These are phyloP conservation scores for Hermaeophaga mercurialis DNA, from an alignment of 2,888 invertebrate genomes.

Conservation along the genomic window DNA sequence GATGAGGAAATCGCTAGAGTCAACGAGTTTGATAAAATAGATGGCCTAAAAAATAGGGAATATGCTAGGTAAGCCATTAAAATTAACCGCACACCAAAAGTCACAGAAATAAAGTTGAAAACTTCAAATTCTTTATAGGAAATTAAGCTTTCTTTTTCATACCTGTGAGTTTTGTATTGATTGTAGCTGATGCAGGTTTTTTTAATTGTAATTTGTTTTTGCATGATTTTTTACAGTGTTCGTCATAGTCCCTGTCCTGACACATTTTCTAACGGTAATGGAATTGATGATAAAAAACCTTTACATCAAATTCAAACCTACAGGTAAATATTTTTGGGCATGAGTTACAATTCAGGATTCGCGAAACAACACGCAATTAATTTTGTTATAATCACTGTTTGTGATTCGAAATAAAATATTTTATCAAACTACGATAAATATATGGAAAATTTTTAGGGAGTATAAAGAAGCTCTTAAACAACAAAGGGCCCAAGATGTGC, in stretches of 20 bases:
- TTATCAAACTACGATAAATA: too few relatives aligned
- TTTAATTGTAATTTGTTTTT: constrained; percentile 15
- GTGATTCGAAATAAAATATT: too few relatives aligned
- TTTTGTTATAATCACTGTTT: neutral
- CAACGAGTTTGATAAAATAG: constrained; percentile 48
- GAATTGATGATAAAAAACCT: constrained; percentile 69
- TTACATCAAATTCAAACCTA: constrained; percentile 75
- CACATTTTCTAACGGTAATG: constrained; percentile 64
- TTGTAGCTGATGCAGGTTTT: constrained; percentile 7
- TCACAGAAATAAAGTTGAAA: neutral
- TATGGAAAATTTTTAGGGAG: constrained; percentile 73
- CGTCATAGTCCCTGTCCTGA: constrained; percentile 67
- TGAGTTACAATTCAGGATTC: neutral
- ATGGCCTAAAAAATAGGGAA: constrained; percentile 43
- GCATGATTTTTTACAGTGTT: constrained; percentile 47
- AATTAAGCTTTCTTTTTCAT: neutral
- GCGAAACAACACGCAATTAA: neutral
- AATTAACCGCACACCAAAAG: neutral
- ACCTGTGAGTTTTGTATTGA: constrained; percentile 10
- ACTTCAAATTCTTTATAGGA: too few relatives aligned
- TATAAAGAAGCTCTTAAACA: constrained; percentile 89
- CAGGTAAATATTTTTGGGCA: constrained; percentile 66
- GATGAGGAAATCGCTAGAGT: constrained; percentile 50
- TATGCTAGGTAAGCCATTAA: constrained; percentile 32
- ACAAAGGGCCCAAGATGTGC: constrained; percentile 78